phyloP scores from a whole-genome alignment of 2,888 invertebrate genomes.

The Thera britannica region DNA sequence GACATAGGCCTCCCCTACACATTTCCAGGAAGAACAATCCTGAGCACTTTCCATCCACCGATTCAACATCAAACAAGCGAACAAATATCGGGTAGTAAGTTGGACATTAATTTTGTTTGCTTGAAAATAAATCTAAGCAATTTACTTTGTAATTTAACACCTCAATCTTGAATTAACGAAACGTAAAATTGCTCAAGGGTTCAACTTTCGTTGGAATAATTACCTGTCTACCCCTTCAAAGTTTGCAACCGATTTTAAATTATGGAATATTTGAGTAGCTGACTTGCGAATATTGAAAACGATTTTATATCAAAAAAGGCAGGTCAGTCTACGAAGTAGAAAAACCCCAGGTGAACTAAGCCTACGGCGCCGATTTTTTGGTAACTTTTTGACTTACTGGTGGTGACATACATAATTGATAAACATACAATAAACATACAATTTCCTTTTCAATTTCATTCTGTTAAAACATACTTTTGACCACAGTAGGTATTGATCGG shows the following conservation, averaged over 20 bases:
- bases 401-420: too few relatives aligned
- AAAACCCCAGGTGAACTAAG: too few relatives aligned
- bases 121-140: conserved; percentile 34
- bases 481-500: too few relatives aligned
- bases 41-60: too few relatives aligned
- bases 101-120: conserved; percentile 17
- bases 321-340: too few relatives aligned
- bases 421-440: too few relatives aligned
- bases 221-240: conserved; percentile 41
- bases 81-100: conserved; percentile 6
- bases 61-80: background rate
- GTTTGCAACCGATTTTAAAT: conserved; percentile 35
- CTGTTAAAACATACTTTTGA: too few relatives aligned
- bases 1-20: too few relatives aligned
- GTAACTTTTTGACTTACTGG: too few relatives aligned
- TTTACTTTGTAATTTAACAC: conserved; percentile 43
- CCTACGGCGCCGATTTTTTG: too few relatives aligned
- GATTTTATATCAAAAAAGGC: background rate
- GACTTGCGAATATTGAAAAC: conserved; percentile 18
- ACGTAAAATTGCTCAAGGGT: conserved; percentile 44
- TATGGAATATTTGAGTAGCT: conserved; percentile 33
- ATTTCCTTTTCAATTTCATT: too few relatives aligned
- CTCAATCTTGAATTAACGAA: conserved; percentile 44
- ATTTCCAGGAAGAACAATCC: too few relatives aligned
- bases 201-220: conserved; percentile 44